phyloP scores from a whole-genome alignment of 1,140 invertebrate species.

The Aphidius ervi region DNA sequence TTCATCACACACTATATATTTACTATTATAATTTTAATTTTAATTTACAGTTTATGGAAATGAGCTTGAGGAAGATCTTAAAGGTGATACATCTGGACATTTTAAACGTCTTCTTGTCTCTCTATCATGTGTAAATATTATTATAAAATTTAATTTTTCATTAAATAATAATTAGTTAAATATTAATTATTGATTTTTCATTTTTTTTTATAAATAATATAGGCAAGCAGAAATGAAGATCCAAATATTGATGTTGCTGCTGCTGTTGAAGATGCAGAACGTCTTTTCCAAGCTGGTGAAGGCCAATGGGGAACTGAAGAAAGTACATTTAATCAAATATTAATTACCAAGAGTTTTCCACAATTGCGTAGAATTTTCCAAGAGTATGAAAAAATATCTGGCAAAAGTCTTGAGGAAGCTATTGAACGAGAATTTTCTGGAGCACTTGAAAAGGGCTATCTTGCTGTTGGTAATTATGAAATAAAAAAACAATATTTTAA shows the following conservation, averaged over 20 bases:
- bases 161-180: not conserved
- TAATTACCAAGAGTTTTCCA: conserved; percentile 73
- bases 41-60: conserved; percentile 65
- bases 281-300: conserved; percentile 68
- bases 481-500: not conserved
- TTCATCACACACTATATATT: too few species aligned
- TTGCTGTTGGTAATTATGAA: conserved; percentile 73
- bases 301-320: conserved; percentile 85
- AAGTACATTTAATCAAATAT: conserved; percentile 77
- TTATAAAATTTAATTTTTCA: not conserved
- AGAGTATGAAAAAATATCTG: conserved; percentile 71
- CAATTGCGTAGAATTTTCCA: conserved; percentile 78
- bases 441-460: conserved; percentile 75
- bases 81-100: conserved; percentile 82
- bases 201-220: not conserved
- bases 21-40: too few species aligned
- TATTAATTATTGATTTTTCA: not conserved
- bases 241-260: conserved; percentile 61
- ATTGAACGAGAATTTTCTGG: conserved; percentile 87
- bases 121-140: conserved; percentile 61
- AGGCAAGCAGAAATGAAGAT: conserved; percentile 54
- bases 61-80: conserved; percentile 75
- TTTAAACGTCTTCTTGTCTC: conserved; percentile 81
- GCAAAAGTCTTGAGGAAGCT: conserved; percentile 78
- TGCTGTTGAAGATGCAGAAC: conserved; percentile 68